Percentiles rank a stretch among this genome's conserved stretches.
Conservation (phyloP, 2,797 vertebrate species). For the Phoebastria nigripes region DNA sequence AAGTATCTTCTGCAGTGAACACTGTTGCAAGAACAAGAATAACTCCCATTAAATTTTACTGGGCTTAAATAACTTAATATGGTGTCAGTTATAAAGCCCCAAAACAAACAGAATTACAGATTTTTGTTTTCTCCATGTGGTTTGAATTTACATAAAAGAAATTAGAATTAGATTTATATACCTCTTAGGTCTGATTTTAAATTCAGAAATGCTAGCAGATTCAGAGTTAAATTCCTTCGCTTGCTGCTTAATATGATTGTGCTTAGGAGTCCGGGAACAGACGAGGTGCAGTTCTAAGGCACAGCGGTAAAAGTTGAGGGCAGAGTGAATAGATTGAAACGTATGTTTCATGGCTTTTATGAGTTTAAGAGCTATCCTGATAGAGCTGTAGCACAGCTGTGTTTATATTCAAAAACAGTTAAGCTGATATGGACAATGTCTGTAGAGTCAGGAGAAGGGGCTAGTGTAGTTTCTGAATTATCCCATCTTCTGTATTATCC, state of each 20-base stretch:
- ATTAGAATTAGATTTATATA: constrained; percentile 46
- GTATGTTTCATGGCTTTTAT: not conserved
- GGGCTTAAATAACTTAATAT: not conserved
- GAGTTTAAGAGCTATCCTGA: not conserved
- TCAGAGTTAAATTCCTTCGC: not conserved
- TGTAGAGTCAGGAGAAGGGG: not conserved
- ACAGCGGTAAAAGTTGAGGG: not conserved
- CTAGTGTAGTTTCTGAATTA: not conserved
- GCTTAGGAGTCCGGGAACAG: not conserved
- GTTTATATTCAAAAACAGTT: not conserved
- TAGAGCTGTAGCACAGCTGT: not conserved
- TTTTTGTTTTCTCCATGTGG: not conserved
- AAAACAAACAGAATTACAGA: not conserved
- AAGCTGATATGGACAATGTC: not conserved
- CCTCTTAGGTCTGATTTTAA: constrained; percentile 14
- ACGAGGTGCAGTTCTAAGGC: not conserved
- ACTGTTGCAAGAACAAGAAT: not conserved
- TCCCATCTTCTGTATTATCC: constrained; percentile 4
- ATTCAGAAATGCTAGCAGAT: constrained; percentile 45
- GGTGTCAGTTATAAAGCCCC: constrained; percentile 36
- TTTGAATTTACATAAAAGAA: constrained; percentile 54
- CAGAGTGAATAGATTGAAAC: not conserved
- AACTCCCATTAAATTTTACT: constrained; percentile 1
- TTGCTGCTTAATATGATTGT: not conserved
- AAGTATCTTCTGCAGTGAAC: constrained; percentile 20